phyloP scores from a whole-genome alignment of 30 jellyfish, hydroid and myxozoan genomes.

The Turritopsis rubra region DNA sequence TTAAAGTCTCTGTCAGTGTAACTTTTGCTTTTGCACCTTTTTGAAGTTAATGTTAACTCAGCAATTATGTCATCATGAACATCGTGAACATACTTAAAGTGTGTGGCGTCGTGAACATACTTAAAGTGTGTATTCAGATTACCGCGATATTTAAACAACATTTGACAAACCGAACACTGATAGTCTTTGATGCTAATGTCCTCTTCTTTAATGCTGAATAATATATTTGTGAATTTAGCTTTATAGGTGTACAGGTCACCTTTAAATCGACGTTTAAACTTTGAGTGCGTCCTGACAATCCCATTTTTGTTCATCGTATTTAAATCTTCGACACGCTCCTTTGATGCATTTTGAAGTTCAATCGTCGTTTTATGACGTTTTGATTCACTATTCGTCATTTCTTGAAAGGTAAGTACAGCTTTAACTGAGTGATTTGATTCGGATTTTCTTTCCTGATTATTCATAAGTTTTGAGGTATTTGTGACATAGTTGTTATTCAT shows the following conservation, averaged over 20 bases:
- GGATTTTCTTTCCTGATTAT: background rate
- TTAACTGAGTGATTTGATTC: background rate
- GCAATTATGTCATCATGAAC: background rate
- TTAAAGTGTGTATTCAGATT: background rate
- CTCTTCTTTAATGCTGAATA: background rate
- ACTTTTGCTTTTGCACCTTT: background rate
- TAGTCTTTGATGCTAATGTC: background rate
- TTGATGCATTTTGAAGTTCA: background rate
- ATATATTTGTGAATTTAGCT: background rate
- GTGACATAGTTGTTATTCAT: background rate
- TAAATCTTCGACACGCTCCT: background rate
- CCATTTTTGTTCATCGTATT: background rate
- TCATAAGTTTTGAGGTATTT: background rate
- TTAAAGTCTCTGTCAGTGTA: background rate
- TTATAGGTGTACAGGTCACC: background rate
- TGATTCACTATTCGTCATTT: background rate
- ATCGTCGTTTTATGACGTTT: too few species aligned
- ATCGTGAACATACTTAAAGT: background rate
- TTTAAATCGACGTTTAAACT: background rate
- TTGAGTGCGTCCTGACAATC: background rate
- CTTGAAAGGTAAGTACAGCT: background rate
- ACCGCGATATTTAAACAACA: background rate
- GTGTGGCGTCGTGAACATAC: background rate
- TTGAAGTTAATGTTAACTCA: background rate
- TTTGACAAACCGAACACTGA: background rate